Conservation (phyloP, 1,140 invertebrate species). For the Euschistus heros region DNA sequence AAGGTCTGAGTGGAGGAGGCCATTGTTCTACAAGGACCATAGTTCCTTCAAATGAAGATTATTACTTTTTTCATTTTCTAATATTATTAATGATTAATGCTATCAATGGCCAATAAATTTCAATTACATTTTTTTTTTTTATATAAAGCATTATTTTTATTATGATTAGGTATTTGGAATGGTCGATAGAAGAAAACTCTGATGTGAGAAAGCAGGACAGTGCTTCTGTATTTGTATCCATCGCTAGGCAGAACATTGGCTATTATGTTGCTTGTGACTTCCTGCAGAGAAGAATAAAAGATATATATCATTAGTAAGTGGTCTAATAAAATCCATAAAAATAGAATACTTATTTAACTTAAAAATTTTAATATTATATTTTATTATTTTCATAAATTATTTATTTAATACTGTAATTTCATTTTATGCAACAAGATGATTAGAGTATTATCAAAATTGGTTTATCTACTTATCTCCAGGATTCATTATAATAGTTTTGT, state of each 20-base stretch:
- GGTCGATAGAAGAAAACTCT: slow-evolving; percentile 54
- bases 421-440: not conserved
- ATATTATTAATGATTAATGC: not conserved
- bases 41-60: not conserved
- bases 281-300: slow-evolving; percentile 35
- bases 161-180: slow-evolving; percentile 52
- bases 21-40: not conserved
- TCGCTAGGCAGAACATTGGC: slow-evolving; percentile 58
- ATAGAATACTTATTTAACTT: not conserved
- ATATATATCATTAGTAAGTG: slow-evolving; percentile 14
- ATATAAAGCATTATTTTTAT: not conserved
- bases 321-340: not conserved
- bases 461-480: too few species aligned
- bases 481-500: too few species aligned
- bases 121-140: not conserved
- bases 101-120: not conserved
- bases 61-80: not conserved
- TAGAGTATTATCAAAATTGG: too few species aligned
- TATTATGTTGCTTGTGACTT: slow-evolving; percentile 64
- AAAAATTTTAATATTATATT: not conserved
- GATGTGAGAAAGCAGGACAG: slow-evolving; percentile 72
- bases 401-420: not conserved
- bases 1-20: not conserved
- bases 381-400: not conserved
- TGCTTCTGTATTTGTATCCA: slow-evolving; percentile 55